These are phyloP conservation scores for Petroica traversi DNA, from an alignment of 2,113 vertebrate genomes.

Conservation along the genomic window DNA sequence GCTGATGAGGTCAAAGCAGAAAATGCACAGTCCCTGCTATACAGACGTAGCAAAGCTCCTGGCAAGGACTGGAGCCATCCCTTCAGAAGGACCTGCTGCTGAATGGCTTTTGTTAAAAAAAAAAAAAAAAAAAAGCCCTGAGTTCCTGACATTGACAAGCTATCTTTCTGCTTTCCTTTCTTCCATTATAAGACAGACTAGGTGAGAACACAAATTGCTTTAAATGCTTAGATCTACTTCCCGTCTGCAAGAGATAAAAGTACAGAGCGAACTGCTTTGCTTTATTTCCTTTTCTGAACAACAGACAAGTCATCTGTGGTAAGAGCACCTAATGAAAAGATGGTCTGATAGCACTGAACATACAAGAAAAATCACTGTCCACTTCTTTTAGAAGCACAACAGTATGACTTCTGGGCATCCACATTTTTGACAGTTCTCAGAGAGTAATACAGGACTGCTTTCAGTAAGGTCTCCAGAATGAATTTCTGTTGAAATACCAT, in stretches of 20 bases:
- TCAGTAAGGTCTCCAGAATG: background rate
- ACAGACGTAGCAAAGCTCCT: background rate
- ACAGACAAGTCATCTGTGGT: background rate
- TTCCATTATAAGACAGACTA: background rate
- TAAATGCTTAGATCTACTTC: conserved; percentile 11
- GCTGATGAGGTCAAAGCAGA: background rate
- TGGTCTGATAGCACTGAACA: background rate
- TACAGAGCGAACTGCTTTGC: conserved; percentile 9
- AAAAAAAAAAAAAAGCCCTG: background rate
- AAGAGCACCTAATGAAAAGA: conserved; percentile 28
- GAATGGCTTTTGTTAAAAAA: background rate
- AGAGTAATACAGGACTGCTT: background rate
- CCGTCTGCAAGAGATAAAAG: conserved; percentile 1
- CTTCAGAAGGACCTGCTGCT: background rate
- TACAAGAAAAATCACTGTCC: background rate
- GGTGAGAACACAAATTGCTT: conserved; percentile 10
- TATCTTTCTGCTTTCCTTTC: background rate
- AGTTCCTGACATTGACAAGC: background rate
- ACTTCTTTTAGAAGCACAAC: background rate
- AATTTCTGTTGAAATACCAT: background rate
- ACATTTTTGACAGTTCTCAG: background rate
- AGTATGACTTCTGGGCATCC: background rate
- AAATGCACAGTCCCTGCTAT: background rate
- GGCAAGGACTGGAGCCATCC: background rate
- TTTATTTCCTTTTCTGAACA: conserved; percentile 16